Percentiles rank a stretch among this genome's conserved stretches.
Evolutionary conservation across 2,113 vertebrate genomes (phyloP).

Genomic region (Balaeniceps rex): DNA sequence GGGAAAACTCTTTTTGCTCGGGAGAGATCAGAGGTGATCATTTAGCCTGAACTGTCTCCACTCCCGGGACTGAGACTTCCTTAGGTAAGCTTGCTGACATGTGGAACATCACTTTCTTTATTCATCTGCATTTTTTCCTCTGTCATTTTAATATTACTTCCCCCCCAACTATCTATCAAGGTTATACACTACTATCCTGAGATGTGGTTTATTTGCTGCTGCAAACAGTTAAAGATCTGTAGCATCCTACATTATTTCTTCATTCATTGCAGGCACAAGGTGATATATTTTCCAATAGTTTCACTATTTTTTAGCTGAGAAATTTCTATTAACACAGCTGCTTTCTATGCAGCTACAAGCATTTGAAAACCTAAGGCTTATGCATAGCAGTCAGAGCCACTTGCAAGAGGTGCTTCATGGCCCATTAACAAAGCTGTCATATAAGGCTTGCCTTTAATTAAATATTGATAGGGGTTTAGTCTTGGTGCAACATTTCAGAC

Average conservation of each 20-base stretch:
- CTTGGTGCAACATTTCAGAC: neutral
- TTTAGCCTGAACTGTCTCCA: neutral
- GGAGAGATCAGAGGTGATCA: neutral
- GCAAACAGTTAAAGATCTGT: neutral
- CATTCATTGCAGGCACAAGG: neutral
- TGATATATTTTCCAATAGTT: neutral
- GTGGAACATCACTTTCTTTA: neutral
- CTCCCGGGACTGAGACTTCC: neutral
- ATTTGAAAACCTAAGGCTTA: neutral
- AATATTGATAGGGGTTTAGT: neutral
- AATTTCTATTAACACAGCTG: neutral
- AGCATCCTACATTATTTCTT: neutral
- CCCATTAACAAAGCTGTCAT: conserved; percentile 4
- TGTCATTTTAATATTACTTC: neutral
- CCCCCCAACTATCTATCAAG: neutral
- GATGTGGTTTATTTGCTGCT: neutral
- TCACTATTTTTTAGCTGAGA: neutral
- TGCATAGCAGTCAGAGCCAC: neutral
- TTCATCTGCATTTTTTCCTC: neutral
- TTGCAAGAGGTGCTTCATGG: neutral
- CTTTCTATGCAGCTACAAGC: neutral
- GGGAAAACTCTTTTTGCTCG: conserved; percentile 12
- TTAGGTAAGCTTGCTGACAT: neutral
- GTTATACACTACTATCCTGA: neutral
- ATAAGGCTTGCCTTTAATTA: neutral